Base-by-base conservation (phyloP, 2,888 invertebrate species). In the Stenotaenia linearis region DNA sequence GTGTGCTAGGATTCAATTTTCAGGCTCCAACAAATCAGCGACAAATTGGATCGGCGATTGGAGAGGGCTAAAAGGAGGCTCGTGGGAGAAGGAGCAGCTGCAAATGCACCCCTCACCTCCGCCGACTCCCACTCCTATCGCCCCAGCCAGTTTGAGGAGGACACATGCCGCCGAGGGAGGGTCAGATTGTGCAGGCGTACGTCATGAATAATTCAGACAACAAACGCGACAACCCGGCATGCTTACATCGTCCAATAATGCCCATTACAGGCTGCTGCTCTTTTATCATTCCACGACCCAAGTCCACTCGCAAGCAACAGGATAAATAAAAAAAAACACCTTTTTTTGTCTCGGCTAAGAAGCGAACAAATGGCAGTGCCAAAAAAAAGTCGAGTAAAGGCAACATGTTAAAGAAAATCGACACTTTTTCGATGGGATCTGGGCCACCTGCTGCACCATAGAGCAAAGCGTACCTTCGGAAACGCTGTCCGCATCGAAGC, bases 21-120 rank as follows among this genome's bases (percentile, higher is more conserved):
- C 75, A 75, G 75, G 37, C 35, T 75, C 75, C 35, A 75, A 75
- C 75, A 75, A 75, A 75, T 75, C 75, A 37, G 75, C 75, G 75
- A 75, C 75, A 75, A 75, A 75, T 75, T 75, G 75, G 75, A 75
- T 75, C 75, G 35, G 37, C 75, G 35, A 75, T 75, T 75, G 32
- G 61, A 61, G 61, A 61, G 25, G 61, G 61, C 61, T 61, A 61
- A 61, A 61, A 61, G 32, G 32, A 75, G 75, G 37, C 75, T 75
- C 75, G 75, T 75, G 75, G 75, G 75, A 75, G 75, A 15, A 37
- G 37, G 35, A n/a, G 75, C 75, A 75, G 75, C 75, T 75, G 75
- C 75, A 25, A 61, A 61, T 61, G 23, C 61, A 61, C 23, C 61
- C 61, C 61, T 61, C 61, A 61, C 61, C 61, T 61, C 61, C 61